Evolutionary conservation across 2,113 vertebrate species (phyloP), one percentile per base, ranked within the genome.

Genomic region (Athene cunicularia): DNA sequence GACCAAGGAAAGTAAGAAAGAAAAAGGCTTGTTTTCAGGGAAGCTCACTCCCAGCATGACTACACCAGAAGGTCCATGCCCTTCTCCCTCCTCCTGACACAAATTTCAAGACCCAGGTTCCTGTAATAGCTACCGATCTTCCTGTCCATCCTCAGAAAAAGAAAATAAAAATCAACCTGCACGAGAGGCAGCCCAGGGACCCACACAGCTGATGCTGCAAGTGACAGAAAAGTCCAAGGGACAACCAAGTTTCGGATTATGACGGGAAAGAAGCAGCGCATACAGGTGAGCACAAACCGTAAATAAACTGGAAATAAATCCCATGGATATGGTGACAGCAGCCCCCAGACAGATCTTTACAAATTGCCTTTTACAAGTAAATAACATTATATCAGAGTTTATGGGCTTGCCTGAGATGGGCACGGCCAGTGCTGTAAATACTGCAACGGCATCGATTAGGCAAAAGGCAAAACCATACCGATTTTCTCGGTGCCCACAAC

Each of bases 361-460:
- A 94, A 96, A 96, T 86, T 86, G 91, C 93, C 94, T 96, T 92
- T 93, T 70, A 55, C 70, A 92, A 95, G 94, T 90, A 95, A 95
- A 80, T 94, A 49, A 93, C 94, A 89, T 95, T 75, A n/a, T 2
- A 59, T 14, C 88, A 85, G 91, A 49, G 60, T 92, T 95, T 93
- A 92, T 76, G 92, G 73, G 80, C 76, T 84, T 71, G 60, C 62
- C 86, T 5, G 67, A 45, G 68, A 66, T 3, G 67, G 93, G 92
- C 68, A 66, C 3, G 2, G 81, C 90, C 79, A 92, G 72, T 2
- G 5, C 95, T 71, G 63, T 14, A 74, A 92, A 59, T 23, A 6
- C 26, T 35, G 62, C 67, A 27, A 39, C 0, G 0, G 90, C 74
- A 63, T 58, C 43, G 19, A n/a, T 1, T 1, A 8, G 47, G 70